phyloP scores from a whole-genome alignment of 2,888 invertebrate genomes.

The Epistrophe grossulariae region DNA sequence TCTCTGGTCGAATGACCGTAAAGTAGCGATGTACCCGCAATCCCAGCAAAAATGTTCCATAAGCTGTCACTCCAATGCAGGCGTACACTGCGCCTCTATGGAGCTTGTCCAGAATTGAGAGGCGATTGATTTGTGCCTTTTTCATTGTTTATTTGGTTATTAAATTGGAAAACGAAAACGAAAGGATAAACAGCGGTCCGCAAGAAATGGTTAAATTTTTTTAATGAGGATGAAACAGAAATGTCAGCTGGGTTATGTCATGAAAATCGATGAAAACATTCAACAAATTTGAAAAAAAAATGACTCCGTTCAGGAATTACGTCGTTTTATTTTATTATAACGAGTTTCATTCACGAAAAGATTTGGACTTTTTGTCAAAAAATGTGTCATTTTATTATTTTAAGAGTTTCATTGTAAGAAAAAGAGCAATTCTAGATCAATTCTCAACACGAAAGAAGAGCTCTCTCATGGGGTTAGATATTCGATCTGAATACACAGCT shows the following conservation, averaged over 20 bases:
- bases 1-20: slow-evolving; percentile 84
- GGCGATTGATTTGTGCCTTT: slow-evolving; percentile 80
- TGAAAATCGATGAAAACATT: background rate
- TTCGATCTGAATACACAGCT: too few species aligned
- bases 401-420: too few species aligned
- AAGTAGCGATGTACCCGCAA: slow-evolving; percentile 84
- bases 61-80: slow-evolving; percentile 85
- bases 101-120: slow-evolving; percentile 84
- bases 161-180: background rate
- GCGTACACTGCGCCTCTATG: slow-evolving; percentile 85
- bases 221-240: slow-evolving; percentile 1
- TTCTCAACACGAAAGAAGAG: too few species aligned
- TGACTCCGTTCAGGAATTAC: background rate
- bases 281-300: background rate
- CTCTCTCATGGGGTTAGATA: too few species aligned
- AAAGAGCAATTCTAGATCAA: too few species aligned
- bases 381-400: too few species aligned
- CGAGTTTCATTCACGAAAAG: too few species aligned
- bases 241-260: slow-evolving; percentile 28
- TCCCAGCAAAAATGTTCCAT: slow-evolving; percentile 84
- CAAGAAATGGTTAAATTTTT: background rate
- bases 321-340: too few species aligned
- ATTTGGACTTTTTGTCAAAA: too few species aligned
- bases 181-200: background rate
- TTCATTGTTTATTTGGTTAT: slow-evolving; percentile 79